Evolutionary conservation across 2,113 vertebrate species (phyloP).

Genomic region (Engraulis encrasicolus): DNA sequence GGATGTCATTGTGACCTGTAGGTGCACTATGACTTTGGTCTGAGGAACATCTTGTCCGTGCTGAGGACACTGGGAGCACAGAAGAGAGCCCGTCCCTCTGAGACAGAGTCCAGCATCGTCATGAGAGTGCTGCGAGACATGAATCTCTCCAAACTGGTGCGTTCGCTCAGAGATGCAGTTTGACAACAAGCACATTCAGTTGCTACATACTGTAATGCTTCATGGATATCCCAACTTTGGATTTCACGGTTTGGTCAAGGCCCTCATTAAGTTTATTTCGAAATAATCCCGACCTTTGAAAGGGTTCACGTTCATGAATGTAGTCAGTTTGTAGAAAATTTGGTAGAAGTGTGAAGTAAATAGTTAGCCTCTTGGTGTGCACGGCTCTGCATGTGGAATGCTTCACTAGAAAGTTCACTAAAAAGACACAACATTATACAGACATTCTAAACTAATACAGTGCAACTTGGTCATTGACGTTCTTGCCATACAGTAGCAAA

Average conservation of each 20-base stretch:
- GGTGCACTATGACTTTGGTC: slow-evolving; percentile 93
- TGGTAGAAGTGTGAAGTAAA: background rate
- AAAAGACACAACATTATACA: too few species aligned
- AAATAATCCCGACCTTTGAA: background rate
- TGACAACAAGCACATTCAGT: background rate
- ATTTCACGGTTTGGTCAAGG: background rate
- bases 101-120: slow-evolving; percentile 84
- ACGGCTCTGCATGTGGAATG: too few species aligned
- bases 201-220: background rate
- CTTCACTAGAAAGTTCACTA: too few species aligned
- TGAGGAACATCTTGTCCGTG: slow-evolving; percentile 90
- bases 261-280: background rate
- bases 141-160: slow-evolving; percentile 90
- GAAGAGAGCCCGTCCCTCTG: slow-evolving; percentile 81
- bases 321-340: background rate
- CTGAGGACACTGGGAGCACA: slow-evolving; percentile 84
- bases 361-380: too few species aligned
- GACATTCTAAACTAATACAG: too few species aligned
- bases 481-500: too few species aligned
- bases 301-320: background rate
- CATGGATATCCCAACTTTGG: background rate
- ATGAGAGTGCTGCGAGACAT: slow-evolving; percentile 90
- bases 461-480: too few species aligned
- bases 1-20: slow-evolving; percentile 48
- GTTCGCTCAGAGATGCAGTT: background rate